Evolutionary conservation across 1,140 invertebrate species (phyloP).

Genomic region (Leptinotarsa undecemlineata): DNA sequence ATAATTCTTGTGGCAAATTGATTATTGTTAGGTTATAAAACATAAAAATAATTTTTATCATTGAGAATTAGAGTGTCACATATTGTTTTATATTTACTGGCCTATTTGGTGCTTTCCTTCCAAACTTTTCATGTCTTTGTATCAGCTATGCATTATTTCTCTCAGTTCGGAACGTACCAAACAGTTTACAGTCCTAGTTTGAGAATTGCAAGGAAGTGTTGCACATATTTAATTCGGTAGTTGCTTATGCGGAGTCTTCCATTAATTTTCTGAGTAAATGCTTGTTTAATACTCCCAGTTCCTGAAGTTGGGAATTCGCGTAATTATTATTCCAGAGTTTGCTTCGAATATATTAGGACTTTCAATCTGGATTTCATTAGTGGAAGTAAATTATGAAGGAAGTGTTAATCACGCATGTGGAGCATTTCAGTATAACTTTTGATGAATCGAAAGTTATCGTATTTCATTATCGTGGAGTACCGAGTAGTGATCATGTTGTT

Average conservation of each 20-base stretch:
- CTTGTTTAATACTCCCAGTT: constrained; percentile 5
- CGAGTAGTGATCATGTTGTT: too few relatives aligned
- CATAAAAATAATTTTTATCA: too few relatives aligned
- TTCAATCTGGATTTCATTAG: not conserved
- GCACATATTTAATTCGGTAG: constrained; percentile 5
- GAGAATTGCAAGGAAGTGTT: not conserved
- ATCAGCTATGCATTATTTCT: not conserved
- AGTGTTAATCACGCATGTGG: not conserved
- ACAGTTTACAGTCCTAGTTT: not conserved
- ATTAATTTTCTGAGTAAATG: constrained; percentile 6
- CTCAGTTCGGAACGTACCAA: not conserved
- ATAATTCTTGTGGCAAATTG: too few relatives aligned
- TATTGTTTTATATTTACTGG: not conserved
- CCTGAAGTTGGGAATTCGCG: not conserved
- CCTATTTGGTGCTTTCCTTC: not conserved
- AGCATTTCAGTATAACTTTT: too few relatives aligned
- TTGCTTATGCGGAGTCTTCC: constrained; percentile 1
- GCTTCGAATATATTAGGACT: not conserved
- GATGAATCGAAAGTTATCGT: too few relatives aligned
- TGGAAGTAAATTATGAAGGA: not conserved
- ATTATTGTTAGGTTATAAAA: too few relatives aligned
- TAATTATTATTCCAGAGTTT: not conserved
- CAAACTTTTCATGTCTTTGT: not conserved
- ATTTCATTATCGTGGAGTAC: too few relatives aligned
- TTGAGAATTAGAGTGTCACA: too few relatives aligned